Conservation (phyloP, 2,113 vertebrate genomes). For the Cyprinus carpio region DNA sequence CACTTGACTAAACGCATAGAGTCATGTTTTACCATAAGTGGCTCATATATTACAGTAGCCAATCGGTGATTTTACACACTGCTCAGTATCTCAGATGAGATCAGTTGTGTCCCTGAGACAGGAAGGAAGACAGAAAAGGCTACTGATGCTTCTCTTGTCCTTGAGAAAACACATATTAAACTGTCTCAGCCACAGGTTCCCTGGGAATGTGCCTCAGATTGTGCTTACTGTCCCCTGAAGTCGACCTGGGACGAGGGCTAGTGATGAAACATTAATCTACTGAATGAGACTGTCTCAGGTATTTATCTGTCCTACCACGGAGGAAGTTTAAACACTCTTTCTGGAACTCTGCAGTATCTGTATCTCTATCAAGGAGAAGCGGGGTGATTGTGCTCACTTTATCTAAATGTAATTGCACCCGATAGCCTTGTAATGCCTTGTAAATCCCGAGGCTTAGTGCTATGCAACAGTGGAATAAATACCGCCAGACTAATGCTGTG, state of each 20-base stretch:
- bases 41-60: neutral
- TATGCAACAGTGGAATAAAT: slow-evolving; percentile 23
- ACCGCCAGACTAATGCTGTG: neutral
- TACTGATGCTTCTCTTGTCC: neutral
- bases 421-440: slow-evolving; percentile 27
- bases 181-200: neutral
- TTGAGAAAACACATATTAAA: slow-evolving; percentile 39
- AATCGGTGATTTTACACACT: neutral
- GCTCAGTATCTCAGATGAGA: slow-evolving; percentile 16
- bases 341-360: neutral
- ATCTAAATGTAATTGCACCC: slow-evolving; percentile 25
- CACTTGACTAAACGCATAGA: neutral
- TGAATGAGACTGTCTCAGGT: slow-evolving; percentile 7
- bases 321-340: slow-evolving; percentile 13
- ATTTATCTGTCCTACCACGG: slow-evolving; percentile 17
- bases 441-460: slow-evolving; percentile 8
- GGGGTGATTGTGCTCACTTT: neutral
- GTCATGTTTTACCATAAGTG: slow-evolving; percentile 3
- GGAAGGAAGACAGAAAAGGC: neutral
- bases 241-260: neutral
- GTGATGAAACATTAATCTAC: slow-evolving; percentile 26
- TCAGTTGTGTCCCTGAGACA: neutral
- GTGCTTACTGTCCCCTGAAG: slow-evolving; percentile 4
- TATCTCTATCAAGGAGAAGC: slow-evolving; percentile 29
- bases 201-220: neutral